Base-by-base conservation (phyloP, 2,888 invertebrate genomes). In the Troides oblongomaculatus region DNA sequence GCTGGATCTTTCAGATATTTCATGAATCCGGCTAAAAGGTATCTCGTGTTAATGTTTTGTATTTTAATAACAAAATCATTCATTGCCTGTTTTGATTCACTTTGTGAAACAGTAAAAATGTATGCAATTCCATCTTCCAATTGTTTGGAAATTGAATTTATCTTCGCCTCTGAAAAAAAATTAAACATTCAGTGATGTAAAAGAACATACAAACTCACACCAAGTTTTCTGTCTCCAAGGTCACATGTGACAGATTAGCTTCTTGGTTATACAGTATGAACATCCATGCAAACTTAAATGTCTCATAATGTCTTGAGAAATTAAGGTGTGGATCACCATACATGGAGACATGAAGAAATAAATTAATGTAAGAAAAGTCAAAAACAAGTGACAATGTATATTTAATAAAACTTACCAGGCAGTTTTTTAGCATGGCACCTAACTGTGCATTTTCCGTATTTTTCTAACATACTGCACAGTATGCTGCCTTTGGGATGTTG, bases 401-500 rank as follows among this genome's bases (percentile, higher is more conserved):
- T 5, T 10, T 56, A 23, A 39, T 6, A 58, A 62, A 70, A 76
- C 75, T 76, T 79, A 89, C 90, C 90, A 78, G 84, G 66, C 63
- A 81, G 66, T 78, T 84, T 85, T 65, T 79, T 83, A 17, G 75
- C 69, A 21, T 58, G 39, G 57, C 64, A 76, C 75, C 76, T 81
- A 2, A 79, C 71, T 66, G 69, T 70, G 62, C 73, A 72, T 56
- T 75, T 78, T 25, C 83, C 86, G 80, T 87, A 81, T 77, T 84
- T 88, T 61, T 86, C 79, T 72, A 91, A 75, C 83, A 86, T 85
- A 56, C 69, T 73, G 77, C 87, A 88, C 56, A 91, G 75, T 70
- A 88, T 79, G 72, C 86, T 86, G 21, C 86, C 77, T 70, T 80
- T 73, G 56, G 72, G 71, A 60, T 72, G 21, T 59, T 50, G 17